Conservation (phyloP, 2,888 invertebrate species). For the Tryphoninae sp. region DNA sequence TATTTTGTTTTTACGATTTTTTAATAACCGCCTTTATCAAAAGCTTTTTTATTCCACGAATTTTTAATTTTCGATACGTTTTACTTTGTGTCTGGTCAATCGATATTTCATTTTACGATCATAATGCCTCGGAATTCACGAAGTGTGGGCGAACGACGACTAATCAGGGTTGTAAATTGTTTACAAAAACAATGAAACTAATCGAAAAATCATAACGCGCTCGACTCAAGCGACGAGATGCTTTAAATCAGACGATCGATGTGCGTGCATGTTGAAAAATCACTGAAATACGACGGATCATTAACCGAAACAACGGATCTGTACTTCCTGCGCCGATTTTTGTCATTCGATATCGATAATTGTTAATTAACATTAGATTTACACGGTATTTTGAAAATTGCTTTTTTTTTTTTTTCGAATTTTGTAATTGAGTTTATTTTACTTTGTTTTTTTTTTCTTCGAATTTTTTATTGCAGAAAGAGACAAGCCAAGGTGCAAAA, state of each 20-base stretch:
- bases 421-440: neutral
- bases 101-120: neutral
- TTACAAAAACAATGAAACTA: neutral
- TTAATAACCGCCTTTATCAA: neutral
- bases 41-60: neutral
- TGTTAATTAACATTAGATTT: neutral
- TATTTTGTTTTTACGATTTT: neutral
- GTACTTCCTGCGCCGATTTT: conserved; percentile 1
- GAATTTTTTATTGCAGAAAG: conserved; percentile 84
- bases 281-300: neutral
- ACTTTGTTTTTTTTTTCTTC: conserved; percentile 2
- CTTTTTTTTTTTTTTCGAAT: neutral
- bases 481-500: conserved; percentile 93
- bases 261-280: conserved; percentile 1
- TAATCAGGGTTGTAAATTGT: neutral
- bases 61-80: neutral
- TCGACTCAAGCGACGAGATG: neutral
- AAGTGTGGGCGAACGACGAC: neutral
- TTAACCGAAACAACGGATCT: conserved; percentile 10
- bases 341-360: conserved; percentile 1
- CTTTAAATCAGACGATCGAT: neutral
- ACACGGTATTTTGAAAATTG: neutral
- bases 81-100: too few species aligned
- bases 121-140: neutral
- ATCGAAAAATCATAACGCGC: conserved; percentile 19